Conservation (phyloP, 2,888 invertebrate genomes). For the Spisula solida region DNA sequence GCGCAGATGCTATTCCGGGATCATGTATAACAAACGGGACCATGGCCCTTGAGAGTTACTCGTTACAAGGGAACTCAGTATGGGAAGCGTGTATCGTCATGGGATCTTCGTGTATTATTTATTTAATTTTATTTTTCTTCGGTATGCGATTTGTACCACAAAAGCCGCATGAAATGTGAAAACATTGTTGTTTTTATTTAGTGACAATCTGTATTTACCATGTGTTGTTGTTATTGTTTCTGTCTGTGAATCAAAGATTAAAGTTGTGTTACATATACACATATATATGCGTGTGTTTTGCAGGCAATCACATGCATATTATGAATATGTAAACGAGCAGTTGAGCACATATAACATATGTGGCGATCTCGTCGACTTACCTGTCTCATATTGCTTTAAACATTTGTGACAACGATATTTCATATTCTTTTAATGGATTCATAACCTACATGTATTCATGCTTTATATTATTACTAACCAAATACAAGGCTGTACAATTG, state of each 20-base stretch:
- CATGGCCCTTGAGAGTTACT: conserved; percentile 78
- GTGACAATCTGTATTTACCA: neutral
- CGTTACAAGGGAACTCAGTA: conserved; percentile 74
- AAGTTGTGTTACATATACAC: no score
- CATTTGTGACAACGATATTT: no score
- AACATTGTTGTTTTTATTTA: neutral
- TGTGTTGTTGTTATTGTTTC: neutral
- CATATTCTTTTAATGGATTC: no score
- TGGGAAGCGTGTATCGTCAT: conserved; percentile 76
- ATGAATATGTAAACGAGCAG: no score
- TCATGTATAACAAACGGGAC: conserved; percentile 77
- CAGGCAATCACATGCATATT: no score
- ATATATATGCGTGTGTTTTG: no score
- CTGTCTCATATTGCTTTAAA: no score
- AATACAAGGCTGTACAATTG: no score
- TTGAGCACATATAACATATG: no score
- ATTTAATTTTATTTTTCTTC: conserved; percentile 77
- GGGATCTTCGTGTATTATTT: conserved; percentile 74
- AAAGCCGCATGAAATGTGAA: conserved; percentile 81
- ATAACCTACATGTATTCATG: no score
- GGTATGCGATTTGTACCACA: conserved; percentile 79
- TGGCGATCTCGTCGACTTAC: no score
- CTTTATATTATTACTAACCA: no score
- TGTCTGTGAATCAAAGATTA: neutral
- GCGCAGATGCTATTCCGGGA: conserved; percentile 60